Evolutionary conservation across 2,797 vertebrate species (phyloP).

Genomic region (Catharus ustulatus): DNA sequence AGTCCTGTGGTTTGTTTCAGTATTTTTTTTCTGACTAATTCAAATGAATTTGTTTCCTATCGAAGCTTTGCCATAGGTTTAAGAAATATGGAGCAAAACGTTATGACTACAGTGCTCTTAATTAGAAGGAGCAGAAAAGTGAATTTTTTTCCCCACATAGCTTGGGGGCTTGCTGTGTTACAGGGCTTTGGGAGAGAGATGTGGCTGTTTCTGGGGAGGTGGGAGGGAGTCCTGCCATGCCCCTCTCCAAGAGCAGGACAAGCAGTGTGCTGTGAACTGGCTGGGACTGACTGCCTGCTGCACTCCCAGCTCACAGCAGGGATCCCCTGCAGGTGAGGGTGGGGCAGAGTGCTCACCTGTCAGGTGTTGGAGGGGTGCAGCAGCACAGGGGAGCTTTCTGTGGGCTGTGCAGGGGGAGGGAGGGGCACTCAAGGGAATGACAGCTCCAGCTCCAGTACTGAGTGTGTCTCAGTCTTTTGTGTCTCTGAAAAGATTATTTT

Average conservation of each 20-base stretch:
- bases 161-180: neutral
- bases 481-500: neutral
- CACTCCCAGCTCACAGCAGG: neutral
- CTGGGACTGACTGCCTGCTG: neutral
- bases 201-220: neutral
- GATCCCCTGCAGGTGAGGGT: neutral
- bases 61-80: neutral
- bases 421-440: neutral
- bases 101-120: neutral
- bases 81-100: neutral
- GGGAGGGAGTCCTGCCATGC: neutral
- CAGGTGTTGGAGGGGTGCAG: neutral
- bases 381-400: neutral
- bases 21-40: neutral
- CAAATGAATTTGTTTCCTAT: neutral
- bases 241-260: neutral
- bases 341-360: fast-evolving
- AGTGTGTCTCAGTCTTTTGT: neutral
- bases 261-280: neutral
- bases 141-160: neutral
- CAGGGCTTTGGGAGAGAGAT: neutral
- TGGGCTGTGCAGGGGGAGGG: neutral
- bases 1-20: neutral
- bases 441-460: neutral
- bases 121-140: neutral